A percentile compares a stretch with the other conserved stretches of the same genome.
phyloP scores from a whole-genome alignment of 2,113 vertebrate genomes.

The Microcebus lehilahytsara region DNA sequence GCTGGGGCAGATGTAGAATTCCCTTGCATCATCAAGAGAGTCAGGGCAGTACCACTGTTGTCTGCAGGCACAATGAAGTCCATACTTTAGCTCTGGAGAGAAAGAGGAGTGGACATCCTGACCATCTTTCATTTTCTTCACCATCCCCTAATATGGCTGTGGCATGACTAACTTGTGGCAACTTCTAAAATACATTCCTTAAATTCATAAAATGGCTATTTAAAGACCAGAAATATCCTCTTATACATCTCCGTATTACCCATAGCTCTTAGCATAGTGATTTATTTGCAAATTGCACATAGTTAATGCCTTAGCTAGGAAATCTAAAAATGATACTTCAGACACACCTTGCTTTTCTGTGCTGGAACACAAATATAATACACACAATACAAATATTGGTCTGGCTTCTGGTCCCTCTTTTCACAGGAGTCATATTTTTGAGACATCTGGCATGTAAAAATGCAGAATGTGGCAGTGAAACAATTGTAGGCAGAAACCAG shows the following conservation, averaged over 20 bases:
- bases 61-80: not conserved
- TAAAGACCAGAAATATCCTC: constrained; percentile 21
- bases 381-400: not conserved
- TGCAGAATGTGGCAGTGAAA: constrained; percentile 41
- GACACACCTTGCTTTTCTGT: not conserved
- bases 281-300: not conserved
- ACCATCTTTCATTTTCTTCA: constrained; percentile 7
- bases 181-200: constrained; percentile 47
- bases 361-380: not conserved
- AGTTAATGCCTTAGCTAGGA: not conserved
- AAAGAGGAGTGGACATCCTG: not conserved
- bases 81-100: not conserved
- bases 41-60: not conserved
- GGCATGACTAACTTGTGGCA: not conserved
- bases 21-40: not conserved
- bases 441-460: not conserved
- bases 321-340: constrained; percentile 33
- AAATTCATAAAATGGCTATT: constrained; percentile 34
- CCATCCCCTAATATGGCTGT: constrained; percentile 12
- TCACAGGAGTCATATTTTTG: constrained; percentile 3
- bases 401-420: not conserved
- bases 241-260: not conserved
- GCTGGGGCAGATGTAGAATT: not conserved
- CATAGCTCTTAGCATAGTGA: not conserved
- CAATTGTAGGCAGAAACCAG: not conserved